phyloP scores from a whole-genome alignment of 1,140 invertebrate species.

The Drosophila orosa region DNA sequence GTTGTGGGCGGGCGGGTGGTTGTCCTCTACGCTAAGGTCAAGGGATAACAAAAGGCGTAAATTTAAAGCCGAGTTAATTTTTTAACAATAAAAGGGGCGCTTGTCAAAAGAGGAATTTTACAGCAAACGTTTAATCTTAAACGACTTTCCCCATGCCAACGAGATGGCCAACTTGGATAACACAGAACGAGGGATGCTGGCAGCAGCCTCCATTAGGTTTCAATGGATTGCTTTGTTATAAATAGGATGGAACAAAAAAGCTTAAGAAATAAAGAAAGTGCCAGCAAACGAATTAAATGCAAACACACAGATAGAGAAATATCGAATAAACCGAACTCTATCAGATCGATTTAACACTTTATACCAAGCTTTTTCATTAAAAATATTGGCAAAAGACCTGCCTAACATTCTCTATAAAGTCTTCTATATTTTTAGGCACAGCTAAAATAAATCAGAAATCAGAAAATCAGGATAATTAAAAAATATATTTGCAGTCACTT shows the following conservation, averaged over 20 bases:
- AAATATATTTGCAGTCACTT: no score
- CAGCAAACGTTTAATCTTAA: constrained; percentile 78
- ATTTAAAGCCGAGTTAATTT: constrained; percentile 80
- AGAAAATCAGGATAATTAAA: no score
- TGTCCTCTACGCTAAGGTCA: constrained; percentile 58
- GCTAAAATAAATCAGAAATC: not conserved
- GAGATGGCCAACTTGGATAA: constrained; percentile 43
- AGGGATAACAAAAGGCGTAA: constrained; percentile 81
- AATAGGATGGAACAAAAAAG: constrained; percentile 12
- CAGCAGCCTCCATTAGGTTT: constrained; percentile 34
- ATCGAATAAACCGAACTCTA: no score
- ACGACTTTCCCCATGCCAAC: constrained; percentile 48
- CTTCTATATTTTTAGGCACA: not conserved
- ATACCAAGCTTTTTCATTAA: not conserved
- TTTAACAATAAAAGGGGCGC: constrained; percentile 76
- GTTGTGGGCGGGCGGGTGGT: constrained; percentile 24
- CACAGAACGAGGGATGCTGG: constrained; percentile 2
- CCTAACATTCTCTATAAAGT: not conserved
- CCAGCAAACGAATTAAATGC: constrained; percentile 15
- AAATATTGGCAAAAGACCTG: not conserved
- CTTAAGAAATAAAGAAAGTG: constrained; percentile 2
- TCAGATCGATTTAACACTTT: not conserved
- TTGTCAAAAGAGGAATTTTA: constrained; percentile 75
- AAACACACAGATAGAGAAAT: not conserved
- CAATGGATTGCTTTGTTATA: constrained; percentile 60